Evolutionary conservation across 2,888 invertebrate genomes (phyloP), one percentile per base, ranked within the genome.

Genomic region (Cancer borealis): DNA sequence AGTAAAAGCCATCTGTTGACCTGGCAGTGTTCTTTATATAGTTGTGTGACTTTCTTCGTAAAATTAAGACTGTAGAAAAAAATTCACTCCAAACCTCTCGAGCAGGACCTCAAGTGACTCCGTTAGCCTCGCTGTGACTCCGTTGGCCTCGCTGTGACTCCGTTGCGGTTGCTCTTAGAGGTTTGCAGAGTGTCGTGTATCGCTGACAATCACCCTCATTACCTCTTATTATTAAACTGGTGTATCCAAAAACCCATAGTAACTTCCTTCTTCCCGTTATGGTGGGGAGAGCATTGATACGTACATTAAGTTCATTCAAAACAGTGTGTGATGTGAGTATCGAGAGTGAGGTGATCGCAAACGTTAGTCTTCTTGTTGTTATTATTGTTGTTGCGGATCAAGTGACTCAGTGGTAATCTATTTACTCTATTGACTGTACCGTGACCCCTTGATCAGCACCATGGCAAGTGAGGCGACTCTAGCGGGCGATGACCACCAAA

Each of bases 61-160:
- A 73, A 73, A 73, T 73, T 73, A 73, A 73, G 73, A 73, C 73
- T 73, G 73, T 26, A 73, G 73, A 73, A 73, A 73, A 73, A 26
- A 73, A 73, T 26, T 73, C 73, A 10, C 26, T 73, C 26, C n/a
- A 73, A n/a, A 73, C 73, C 26, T 1, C n/a, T 1, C n/a, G 26
- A 26, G 26, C 26, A 73, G 73, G 1, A 17, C 21, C 21, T 4
- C 60, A 2, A 5, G 60, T 60, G 60, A 60, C 21, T 21, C 60
- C 17, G 21, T 60, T 21, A 4, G 60, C 21, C 21, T 4, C 60
- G 21, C 60, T 21, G 60, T 60, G 60, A 60, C 21, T 21, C 60
- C 17, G 21, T 60, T 21, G 21, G 60, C 21, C 21, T 4, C 60
- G 21, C 60, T 21, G 60, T 60, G 60, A 60, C 21, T 21, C 60